phyloP scores from a whole-genome alignment of 2,888 invertebrate species.

The Epirrhoe tristata region DNA sequence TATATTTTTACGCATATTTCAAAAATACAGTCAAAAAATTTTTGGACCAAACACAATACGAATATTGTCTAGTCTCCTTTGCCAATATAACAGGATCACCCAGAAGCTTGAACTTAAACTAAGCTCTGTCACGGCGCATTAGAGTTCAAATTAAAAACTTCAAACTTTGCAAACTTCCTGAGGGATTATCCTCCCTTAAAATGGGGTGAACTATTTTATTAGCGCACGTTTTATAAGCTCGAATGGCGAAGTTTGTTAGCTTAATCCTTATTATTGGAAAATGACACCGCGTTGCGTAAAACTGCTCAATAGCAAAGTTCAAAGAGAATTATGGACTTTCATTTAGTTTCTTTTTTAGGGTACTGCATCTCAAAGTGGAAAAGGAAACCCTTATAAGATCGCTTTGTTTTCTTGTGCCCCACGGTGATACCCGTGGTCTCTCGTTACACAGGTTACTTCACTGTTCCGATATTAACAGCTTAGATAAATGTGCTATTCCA shows the following conservation, averaged over 20 bases:
- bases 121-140: conserved; percentile 4
- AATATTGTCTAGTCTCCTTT: conserved; percentile 6
- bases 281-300: conserved; percentile 20
- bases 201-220: conserved; percentile 32
- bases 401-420: no score
- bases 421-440: no score
- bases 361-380: not conserved
- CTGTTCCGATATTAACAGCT: no score
- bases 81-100: conserved; percentile 7
- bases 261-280: conserved; percentile 30
- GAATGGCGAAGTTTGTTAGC: conserved; percentile 21
- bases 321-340: conserved; percentile 1
- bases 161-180: conserved; percentile 17
- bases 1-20: no score
- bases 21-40: not conserved
- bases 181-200: conserved; percentile 15
- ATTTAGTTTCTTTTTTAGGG: not conserved
- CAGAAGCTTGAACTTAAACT: conserved; percentile 2
- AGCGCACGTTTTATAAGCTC: conserved; percentile 25
- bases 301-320: conserved; percentile 13
- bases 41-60: not conserved
- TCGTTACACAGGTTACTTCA: no score
- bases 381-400: no score
- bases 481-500: no score
- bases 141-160: conserved; percentile 17